Evolutionary conservation across 2,113 vertebrate species (phyloP).

Genomic region (Pomatostomus ruficeps): DNA sequence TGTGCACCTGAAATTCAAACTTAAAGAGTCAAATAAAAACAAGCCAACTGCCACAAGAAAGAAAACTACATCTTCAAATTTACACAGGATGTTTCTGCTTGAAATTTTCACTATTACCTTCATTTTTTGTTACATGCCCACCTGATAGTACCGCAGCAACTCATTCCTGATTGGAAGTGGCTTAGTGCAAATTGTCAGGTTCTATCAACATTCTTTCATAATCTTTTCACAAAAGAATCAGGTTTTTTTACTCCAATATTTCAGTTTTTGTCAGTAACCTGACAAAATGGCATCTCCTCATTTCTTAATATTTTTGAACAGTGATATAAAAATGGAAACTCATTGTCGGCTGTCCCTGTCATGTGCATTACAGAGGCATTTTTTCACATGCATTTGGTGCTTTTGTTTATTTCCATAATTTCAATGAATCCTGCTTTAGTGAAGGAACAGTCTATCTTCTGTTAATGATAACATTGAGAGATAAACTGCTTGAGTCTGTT

Average conservation of each 20-base stretch:
- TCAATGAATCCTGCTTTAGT: not conserved
- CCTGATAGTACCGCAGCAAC: not conserved
- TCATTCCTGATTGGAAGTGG: not conserved
- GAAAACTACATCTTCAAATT: not conserved
- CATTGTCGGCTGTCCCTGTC: not conserved
- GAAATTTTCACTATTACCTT: not conserved
- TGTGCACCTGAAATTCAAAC: not conserved
- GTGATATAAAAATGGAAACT: not conserved
- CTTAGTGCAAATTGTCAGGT: not conserved
- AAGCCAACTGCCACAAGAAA: not conserved
- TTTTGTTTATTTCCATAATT: conserved; percentile 4
- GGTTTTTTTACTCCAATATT: not conserved
- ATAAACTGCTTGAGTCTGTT: not conserved
- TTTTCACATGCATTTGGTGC: not conserved
- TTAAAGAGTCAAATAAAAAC: not conserved
- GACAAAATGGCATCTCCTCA: not conserved
- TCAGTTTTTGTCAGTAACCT: not conserved
- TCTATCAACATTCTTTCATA: not conserved
- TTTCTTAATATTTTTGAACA: conserved; percentile 31
- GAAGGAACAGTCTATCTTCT: not conserved
- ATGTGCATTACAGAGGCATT: not conserved
- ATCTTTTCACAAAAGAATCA: not conserved
- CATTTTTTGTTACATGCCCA: not conserved
- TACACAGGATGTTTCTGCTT: not conserved
- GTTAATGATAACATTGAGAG: not conserved